These are phyloP conservation scores for Acholoe squamosa DNA, from an alignment of 2,888 invertebrate genomes.

Conservation along the genomic window DNA sequence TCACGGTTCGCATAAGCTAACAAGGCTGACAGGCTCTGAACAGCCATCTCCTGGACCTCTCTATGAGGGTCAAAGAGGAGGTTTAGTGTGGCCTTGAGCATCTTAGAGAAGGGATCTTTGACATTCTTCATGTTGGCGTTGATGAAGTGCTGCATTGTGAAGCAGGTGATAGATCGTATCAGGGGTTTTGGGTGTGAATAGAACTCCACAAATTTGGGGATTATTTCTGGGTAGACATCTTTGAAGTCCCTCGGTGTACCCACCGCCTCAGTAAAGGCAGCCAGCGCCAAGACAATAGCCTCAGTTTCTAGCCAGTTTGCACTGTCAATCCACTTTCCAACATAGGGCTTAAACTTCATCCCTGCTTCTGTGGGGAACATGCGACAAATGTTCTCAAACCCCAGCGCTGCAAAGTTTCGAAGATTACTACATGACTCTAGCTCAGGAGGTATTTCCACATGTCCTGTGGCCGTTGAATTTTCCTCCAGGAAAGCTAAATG, in stretches of 20 bases:
- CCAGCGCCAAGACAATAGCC: slow-evolving; percentile 67
- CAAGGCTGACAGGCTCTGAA: slow-evolving; percentile 65
- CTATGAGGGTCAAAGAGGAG: slow-evolving; percentile 66
- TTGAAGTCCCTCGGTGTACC: slow-evolving; percentile 67
- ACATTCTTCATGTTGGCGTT: slow-evolving; percentile 65
- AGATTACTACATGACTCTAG: slow-evolving; percentile 64
- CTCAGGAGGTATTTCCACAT: slow-evolving; percentile 25
- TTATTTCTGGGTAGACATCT: slow-evolving; percentile 63
- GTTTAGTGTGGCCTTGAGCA: slow-evolving; percentile 62
- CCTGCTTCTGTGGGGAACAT: slow-evolving; percentile 67
- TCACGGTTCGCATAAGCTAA: slow-evolving; percentile 66
- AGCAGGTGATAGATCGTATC: slow-evolving; percentile 69
- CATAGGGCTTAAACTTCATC: slow-evolving; percentile 63
- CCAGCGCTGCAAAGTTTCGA: slow-evolving; percentile 68
- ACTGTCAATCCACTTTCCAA: slow-evolving; percentile 65
- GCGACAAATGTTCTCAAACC: slow-evolving; percentile 68
- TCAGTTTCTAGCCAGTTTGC: slow-evolving; percentile 67
- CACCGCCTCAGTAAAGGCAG: slow-evolving; percentile 68
- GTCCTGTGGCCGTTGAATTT: neutral
- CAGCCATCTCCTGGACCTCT: slow-evolving; percentile 68
- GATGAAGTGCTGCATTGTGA: slow-evolving; percentile 69
- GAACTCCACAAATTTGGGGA: slow-evolving; percentile 65
- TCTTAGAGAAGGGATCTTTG: slow-evolving; percentile 67
- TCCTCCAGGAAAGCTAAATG: slow-evolving; percentile 64
- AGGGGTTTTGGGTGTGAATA: slow-evolving; percentile 67